Evolutionary conservation across 2,797 vertebrate species (phyloP), one percentile per base, ranked within the genome.

Genomic region (Sylvilagus floridanus): DNA sequence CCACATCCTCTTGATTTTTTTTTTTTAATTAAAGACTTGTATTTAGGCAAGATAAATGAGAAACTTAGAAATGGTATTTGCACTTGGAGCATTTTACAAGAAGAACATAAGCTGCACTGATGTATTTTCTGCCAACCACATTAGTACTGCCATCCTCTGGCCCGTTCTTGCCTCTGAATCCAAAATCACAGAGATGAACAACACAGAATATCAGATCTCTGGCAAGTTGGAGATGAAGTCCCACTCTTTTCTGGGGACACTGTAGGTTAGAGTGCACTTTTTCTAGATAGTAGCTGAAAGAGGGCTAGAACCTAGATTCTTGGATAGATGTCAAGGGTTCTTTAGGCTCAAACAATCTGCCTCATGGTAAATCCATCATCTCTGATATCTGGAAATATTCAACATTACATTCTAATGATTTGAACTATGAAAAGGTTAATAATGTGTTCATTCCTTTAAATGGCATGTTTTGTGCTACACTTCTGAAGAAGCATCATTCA

Each of bases 381-480:
- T 83, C 37, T 86, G 22, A 54, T 94, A 42, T 81, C 47, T 85
- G 30, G 92, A 95, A 95, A 93, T 88, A 94, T 90, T 92, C 62
- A 92, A 47, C 47, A 84, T 77, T 69, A 81, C 9, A 60, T 89
- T 91, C n/a, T 94, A 94, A 92, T 91, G 69, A 93, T 63, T 84
- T 71, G 79, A 96, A 92, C 84, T 88, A 88, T 77, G 90, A 79
- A 95, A 93, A 88, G 94, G 66, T 94, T 93, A 95, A 91, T 84
- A 89, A 54, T 89, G 68, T 92, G 69, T 88, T 32, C 62, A 66
- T 95, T 79, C 24, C 66, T 95, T 92, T 75, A 94, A 88, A 93
- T 72, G 73, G 28, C 52, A 50, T 73, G 71, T 84, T 88, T 91
- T 79, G 65, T 73, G 86, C 57, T 92, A 57, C 16, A 84, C 92